phyloP scores from a whole-genome alignment of 2,888 invertebrate genomes.

The Patella ulyssiponensis region DNA sequence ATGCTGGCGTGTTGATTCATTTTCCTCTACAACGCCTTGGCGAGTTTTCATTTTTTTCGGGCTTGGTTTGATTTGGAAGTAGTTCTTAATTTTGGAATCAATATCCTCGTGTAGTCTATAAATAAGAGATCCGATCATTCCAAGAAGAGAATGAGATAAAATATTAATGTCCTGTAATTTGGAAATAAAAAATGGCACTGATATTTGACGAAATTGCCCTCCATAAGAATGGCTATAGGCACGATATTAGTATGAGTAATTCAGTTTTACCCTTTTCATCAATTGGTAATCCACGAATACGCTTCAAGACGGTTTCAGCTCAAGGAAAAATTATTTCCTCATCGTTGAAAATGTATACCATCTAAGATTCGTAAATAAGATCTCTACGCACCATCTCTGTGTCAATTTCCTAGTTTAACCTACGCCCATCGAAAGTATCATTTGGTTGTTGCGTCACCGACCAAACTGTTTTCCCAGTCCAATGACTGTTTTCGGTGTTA shows the following conservation, averaged over 20 bases:
- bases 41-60: neutral
- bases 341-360: slow-evolving; percentile 5
- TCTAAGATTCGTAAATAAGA: neutral
- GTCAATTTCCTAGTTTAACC: neutral
- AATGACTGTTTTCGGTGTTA: neutral
- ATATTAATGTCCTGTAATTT: slow-evolving; percentile 1
- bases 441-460: neutral
- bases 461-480: slow-evolving; percentile 3
- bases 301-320: neutral
- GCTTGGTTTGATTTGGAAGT: neutral
- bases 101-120: slow-evolving; percentile 4
- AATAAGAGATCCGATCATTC: neutral
- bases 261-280: neutral
- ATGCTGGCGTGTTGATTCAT: neutral
- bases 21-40: neutral
- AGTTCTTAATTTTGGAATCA: neutral
- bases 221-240: neutral
- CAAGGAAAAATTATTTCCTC: slow-evolving; percentile 1
- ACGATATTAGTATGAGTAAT: neutral
- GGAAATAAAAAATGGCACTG: neutral
- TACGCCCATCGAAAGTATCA: neutral
- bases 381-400: neutral
- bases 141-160: slow-evolving; percentile 1
- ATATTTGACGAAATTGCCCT: neutral
- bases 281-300: neutral